These are phyloP conservation scores for Agrochola circellaris DNA, from an alignment of 2,888 invertebrate species.

Conservation along the genomic window DNA sequence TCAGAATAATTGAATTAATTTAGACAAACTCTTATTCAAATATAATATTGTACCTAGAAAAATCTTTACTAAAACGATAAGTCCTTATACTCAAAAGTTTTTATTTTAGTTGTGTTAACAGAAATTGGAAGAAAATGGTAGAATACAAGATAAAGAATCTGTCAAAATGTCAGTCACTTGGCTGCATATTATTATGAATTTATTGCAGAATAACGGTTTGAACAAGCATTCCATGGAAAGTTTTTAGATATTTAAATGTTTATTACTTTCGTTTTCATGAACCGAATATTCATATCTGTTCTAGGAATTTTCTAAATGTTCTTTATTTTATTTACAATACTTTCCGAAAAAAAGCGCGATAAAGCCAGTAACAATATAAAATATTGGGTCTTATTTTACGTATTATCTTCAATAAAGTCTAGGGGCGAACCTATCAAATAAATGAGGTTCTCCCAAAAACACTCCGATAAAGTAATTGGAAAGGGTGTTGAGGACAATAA, in stretches of 20 bases:
- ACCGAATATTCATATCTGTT: neutral
- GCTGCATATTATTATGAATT: no score
- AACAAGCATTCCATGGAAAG: neutral
- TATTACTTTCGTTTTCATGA: neutral
- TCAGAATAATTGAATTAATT: neutral
- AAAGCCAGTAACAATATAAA: conserved; percentile 27
- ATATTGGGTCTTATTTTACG: conserved; percentile 25
- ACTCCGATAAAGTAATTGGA: conserved; percentile 45
- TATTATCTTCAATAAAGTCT: conserved; percentile 33
- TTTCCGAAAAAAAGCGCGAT: neutral
- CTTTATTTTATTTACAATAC: neutral
- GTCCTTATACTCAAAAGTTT: neutral
- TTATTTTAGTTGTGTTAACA: neutral
- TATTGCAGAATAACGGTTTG: neutral
- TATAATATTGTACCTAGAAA: neutral
- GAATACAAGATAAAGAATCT: neutral
- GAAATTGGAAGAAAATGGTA: neutral
- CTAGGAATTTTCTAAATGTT: neutral
- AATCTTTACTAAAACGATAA: neutral
- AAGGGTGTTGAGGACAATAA: conserved; percentile 20
- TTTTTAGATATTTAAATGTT: neutral
- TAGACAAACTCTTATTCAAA: neutral
- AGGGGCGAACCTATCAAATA: conserved; percentile 41
- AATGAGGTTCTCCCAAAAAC: conserved; percentile 24
- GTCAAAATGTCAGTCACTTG: conserved; percentile 16